phyloP scores from a whole-genome alignment of 35 echinoderm and acorn worm genomes.

The Lytechinus variegatus region DNA sequence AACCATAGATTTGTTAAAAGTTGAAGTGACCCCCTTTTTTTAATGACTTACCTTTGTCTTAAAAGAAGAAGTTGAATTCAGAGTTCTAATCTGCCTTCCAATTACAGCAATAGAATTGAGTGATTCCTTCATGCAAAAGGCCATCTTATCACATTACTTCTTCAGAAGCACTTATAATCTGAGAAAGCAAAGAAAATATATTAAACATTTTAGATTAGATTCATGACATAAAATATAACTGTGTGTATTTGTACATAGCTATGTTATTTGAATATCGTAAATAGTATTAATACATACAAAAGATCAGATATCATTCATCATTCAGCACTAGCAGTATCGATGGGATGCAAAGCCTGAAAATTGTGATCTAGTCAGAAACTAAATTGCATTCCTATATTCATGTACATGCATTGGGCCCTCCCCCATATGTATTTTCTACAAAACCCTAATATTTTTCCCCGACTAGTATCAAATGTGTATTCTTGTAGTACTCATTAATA shows the following conservation, averaged over 20 bases:
- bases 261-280: too few species aligned
- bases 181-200: background rate
- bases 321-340: too few species aligned
- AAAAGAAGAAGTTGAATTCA: background rate
- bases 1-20: background rate
- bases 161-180: background rate
- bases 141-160: background rate
- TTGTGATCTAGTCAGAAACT: too few species aligned
- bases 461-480: slow-evolving; percentile 76
- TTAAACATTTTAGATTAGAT: too few species aligned
- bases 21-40: background rate
- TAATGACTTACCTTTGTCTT: background rate
- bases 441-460: slow-evolving; percentile 7
- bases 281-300: too few species aligned
- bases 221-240: too few species aligned
- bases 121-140: background rate
- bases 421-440: too few species aligned
- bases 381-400: too few species aligned
- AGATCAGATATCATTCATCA: too few species aligned
- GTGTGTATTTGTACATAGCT: too few species aligned
- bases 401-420: too few species aligned
- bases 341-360: too few species aligned
- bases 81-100: slow-evolving; percentile 1
- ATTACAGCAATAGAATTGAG: background rate
- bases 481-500: background rate